phyloP scores from a whole-genome alignment of 2,797 vertebrate genomes.

The Sebastolobus altivelis region DNA sequence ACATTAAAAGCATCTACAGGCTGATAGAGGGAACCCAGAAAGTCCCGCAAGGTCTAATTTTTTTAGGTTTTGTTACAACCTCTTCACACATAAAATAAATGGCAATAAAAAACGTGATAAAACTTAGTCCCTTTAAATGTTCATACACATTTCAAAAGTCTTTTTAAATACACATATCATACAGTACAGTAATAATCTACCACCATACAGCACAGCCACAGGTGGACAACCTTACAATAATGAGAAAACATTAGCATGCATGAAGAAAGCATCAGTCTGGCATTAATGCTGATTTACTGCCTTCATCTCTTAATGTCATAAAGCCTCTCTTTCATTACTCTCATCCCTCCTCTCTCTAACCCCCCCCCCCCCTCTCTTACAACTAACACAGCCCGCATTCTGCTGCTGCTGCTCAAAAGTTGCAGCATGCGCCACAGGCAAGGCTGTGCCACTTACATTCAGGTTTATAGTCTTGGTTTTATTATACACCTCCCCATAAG shows the following conservation, averaged over 20 bases:
- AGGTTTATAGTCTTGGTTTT: slow-evolving; percentile 78
- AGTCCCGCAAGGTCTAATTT: too few relatives aligned
- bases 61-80: too few relatives aligned
- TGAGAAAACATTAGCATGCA: slow-evolving; percentile 9
- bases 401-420: slow-evolving; percentile 59
- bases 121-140: background rate
- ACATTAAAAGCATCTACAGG: too few relatives aligned
- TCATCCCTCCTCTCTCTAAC: background rate
- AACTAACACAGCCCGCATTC: slow-evolving; percentile 25
- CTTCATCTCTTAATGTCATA: slow-evolving; percentile 53
- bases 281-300: slow-evolving; percentile 59
- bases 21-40: too few relatives aligned
- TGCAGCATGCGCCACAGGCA: slow-evolving; percentile 61
- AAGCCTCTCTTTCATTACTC: slow-evolving; percentile 38
- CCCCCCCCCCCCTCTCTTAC: background rate
- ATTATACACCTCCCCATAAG: slow-evolving; percentile 78
- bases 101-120: too few relatives aligned
- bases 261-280: slow-evolving; percentile 32
- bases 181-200: background rate
- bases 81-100: too few relatives aligned
- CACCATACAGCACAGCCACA: slow-evolving; percentile 3
- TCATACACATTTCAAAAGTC: background rate
- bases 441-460: slow-evolving; percentile 76
- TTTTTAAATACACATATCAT: slow-evolving; percentile 3
- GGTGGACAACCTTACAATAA: slow-evolving; percentile 16